These are phyloP conservation scores for Vespertilio murinus DNA, from an alignment of 2,797 vertebrate species.

Conservation along the genomic window DNA sequence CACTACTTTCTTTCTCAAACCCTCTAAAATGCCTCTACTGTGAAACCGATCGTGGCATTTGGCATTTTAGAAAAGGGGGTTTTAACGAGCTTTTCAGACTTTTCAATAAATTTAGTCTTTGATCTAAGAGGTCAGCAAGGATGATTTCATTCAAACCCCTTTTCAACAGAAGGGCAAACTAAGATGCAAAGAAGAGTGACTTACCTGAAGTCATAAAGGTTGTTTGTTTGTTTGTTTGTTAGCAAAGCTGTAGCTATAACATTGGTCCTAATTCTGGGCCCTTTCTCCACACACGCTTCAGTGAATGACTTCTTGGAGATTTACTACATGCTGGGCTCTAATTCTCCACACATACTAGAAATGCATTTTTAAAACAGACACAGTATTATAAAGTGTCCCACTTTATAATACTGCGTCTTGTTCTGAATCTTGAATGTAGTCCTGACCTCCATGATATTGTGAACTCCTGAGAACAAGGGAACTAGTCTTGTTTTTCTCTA, in stretches of 20 bases:
- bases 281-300: not conserved
- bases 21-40: not conserved
- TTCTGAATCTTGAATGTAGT: not conserved
- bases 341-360: not conserved
- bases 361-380: not conserved
- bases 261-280: not conserved
- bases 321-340: not conserved
- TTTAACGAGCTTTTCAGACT: not conserved
- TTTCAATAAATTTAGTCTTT: slow-evolving; percentile 21
- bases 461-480: not conserved
- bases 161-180: not conserved
- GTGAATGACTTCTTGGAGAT: not conserved
- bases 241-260: not conserved
- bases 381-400: not conserved
- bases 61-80: not conserved
- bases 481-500: not conserved
- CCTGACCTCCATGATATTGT: not conserved
- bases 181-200: not conserved
- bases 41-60: not conserved
- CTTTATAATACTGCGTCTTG: no score
- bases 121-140: not conserved
- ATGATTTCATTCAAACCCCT: not conserved
- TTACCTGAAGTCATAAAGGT: not conserved
- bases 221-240: not conserved
- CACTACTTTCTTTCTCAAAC: not conserved